These are phyloP conservation scores for Bactericera cockerelli DNA, from an alignment of 1,140 invertebrate species.

Conservation along the genomic window DNA sequence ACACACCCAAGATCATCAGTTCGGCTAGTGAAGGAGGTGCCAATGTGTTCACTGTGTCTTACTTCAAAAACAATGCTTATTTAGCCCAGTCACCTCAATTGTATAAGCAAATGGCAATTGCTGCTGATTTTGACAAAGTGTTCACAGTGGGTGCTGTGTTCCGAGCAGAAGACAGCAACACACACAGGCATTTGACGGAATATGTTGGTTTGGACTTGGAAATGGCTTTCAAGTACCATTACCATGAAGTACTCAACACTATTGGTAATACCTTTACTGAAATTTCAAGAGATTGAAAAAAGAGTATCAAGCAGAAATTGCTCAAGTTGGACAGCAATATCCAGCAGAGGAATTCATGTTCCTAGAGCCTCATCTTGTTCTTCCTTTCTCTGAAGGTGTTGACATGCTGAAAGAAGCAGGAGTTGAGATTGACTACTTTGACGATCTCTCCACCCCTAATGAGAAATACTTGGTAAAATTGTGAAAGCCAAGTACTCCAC, in stretches of 20 bases:
- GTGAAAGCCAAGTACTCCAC: conserved; percentile 95
- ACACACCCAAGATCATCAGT: conserved; percentile 97
- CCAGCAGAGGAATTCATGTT: conserved; percentile 90
- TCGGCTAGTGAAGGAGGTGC: conserved; percentile 97
- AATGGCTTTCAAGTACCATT: conserved; percentile 98
- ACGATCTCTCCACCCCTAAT: conserved; percentile 90
- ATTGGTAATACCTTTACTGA: conserved; percentile 86
- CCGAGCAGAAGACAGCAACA: conserved; percentile 97
- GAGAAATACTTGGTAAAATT: conserved; percentile 89
- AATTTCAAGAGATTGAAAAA: conserved; percentile 84
- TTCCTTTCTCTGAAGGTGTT: conserved; percentile 76
- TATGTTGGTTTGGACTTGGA: conserved; percentile 97
- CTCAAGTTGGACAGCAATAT: conserved; percentile 76
- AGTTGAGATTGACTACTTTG: conserved; percentile 82
- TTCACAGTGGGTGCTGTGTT: conserved; percentile 81
- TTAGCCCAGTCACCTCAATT: conserved; percentile 96
- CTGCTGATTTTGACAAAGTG: conserved; percentile 91
- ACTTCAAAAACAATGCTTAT: conserved; percentile 92
- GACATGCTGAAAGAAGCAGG: conserved; percentile 83
- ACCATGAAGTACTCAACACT: conserved; percentile 88
- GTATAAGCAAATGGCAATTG: conserved; percentile 99
- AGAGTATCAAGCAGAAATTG: conserved; percentile 68
- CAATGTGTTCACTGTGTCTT: conserved; percentile 96
- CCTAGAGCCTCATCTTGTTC: conserved; percentile 73
- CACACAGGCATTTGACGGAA: conserved; percentile 93